These are phyloP conservation scores for Cataglyphis hispanica DNA, from an alignment of 1,140 invertebrate genomes.

Conservation along the genomic window DNA sequence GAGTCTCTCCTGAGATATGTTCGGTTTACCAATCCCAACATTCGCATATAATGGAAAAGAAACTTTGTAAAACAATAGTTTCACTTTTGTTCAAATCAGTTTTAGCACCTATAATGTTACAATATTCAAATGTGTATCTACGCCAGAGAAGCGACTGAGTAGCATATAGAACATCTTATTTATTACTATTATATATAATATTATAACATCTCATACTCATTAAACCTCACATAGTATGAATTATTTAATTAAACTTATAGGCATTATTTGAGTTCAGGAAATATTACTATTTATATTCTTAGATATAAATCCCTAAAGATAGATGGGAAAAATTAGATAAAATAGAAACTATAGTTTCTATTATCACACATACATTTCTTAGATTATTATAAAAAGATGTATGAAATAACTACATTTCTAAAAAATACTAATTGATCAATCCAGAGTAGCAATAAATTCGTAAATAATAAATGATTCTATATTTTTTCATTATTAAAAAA, in stretches of 20 bases:
- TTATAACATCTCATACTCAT: conserved; percentile 43
- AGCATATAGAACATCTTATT: conserved; percentile 82
- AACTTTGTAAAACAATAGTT: background rate
- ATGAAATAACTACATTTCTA: conserved; percentile 5
- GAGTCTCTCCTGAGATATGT: conserved; percentile 93
- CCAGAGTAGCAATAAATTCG: conserved; percentile 41
- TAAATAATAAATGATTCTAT: background rate
- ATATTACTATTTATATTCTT: conserved; percentile 47
- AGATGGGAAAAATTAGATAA: background rate
- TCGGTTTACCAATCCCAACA: conserved; percentile 91
- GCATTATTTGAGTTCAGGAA: background rate
- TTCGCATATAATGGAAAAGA: conserved; percentile 88
- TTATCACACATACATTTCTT: background rate
- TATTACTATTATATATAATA: conserved; percentile 75
- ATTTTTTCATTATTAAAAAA: conserved; percentile 13
- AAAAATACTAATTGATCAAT: conserved; percentile 32
- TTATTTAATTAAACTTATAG: conserved; percentile 11
- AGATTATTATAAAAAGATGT: conserved; percentile 20
- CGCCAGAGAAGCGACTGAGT: conserved; percentile 80
- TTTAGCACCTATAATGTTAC: conserved; percentile 22
- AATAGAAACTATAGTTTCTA: background rate
- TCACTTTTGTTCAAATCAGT: background rate
- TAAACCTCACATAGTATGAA: background rate
- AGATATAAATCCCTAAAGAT: background rate
- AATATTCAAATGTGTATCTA: conserved; percentile 22